phyloP scores from a whole-genome alignment of 2,797 vertebrate species.

The Trichosurus vulpecula region DNA sequence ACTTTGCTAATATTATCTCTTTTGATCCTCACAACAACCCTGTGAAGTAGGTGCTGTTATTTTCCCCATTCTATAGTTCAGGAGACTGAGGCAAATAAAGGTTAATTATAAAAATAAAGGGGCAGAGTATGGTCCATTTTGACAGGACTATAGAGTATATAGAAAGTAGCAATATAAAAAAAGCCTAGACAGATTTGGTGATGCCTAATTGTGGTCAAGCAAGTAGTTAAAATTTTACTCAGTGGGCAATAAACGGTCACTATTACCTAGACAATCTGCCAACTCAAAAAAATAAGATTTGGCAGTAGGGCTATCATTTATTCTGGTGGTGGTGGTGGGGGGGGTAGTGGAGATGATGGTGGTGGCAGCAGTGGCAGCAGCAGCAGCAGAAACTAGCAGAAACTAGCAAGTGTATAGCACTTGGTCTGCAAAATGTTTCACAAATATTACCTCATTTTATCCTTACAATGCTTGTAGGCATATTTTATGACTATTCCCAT shows the following conservation, averaged over 20 bases:
- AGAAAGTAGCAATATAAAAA: background rate
- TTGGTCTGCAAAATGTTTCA: background rate
- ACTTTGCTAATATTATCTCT: background rate
- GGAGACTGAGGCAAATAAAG: background rate
- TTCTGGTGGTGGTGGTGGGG: background rate
- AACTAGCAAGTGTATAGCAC: background rate
- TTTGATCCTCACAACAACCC: background rate
- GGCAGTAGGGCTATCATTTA: background rate
- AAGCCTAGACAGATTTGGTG: background rate
- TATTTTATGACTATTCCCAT: background rate
- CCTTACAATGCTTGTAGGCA: background rate
- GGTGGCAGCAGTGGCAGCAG: no score
- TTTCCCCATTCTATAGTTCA: background rate
- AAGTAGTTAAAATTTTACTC: background rate
- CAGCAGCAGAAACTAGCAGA: background rate
- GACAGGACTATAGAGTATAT: background rate
- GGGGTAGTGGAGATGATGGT: no score
- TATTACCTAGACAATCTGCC: background rate
- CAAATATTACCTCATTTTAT: background rate
- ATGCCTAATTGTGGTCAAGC: background rate
- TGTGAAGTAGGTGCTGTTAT: background rate
- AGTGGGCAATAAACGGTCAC: background rate
- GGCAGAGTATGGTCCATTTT: background rate
- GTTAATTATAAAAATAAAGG: background rate
- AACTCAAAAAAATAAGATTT: background rate